Conservation (phyloP, 1,140 invertebrate species). For the Drosophila littoralis region DNA sequence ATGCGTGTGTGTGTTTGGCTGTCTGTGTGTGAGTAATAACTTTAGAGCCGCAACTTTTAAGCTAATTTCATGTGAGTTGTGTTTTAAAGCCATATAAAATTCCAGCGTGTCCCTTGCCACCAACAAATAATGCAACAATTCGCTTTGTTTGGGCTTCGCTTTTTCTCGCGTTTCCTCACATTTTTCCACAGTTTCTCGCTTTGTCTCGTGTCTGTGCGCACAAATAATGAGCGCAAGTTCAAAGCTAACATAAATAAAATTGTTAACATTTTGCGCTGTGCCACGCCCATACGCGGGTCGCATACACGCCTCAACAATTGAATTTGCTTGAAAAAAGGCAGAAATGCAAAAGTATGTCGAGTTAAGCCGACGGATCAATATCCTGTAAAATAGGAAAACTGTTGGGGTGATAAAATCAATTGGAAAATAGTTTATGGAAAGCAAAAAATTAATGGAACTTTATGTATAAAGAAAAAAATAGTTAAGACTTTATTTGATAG, state of each 20-base stretch:
- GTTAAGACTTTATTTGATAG: too few species aligned
- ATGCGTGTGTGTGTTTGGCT: constrained; percentile 1
- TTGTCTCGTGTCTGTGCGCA: constrained; percentile 2
- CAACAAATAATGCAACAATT: constrained; percentile 34
- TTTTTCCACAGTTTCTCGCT: constrained; percentile 29
- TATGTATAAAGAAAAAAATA: too few species aligned
- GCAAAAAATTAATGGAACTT: too few species aligned
- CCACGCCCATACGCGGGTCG: constrained; percentile 39
- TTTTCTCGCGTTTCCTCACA: constrained; percentile 31
- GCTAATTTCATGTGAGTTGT: constrained; percentile 56
- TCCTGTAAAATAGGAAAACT: constrained; percentile 1
- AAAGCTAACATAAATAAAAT: constrained; percentile 83
- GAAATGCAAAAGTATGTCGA: constrained; percentile 1
- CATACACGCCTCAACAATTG: constrained; percentile 73
- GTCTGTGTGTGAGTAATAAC: constrained; percentile 39
- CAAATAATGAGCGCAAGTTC: constrained; percentile 80
- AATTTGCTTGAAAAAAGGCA: constrained; percentile 52
- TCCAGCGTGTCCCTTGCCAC: not conserved
- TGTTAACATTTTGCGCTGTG: constrained; percentile 70
- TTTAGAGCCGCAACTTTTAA: constrained; percentile 47
- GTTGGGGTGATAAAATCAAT: too few species aligned
- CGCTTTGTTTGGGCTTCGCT: constrained; percentile 26
- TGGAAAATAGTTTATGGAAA: too few species aligned
- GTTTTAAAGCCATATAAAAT: constrained; percentile 34
- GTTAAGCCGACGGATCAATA: not conserved